These are phyloP conservation scores for Brachyrhaphis roseni DNA, from an alignment of 2,797 vertebrate species.

Conservation along the genomic window DNA sequence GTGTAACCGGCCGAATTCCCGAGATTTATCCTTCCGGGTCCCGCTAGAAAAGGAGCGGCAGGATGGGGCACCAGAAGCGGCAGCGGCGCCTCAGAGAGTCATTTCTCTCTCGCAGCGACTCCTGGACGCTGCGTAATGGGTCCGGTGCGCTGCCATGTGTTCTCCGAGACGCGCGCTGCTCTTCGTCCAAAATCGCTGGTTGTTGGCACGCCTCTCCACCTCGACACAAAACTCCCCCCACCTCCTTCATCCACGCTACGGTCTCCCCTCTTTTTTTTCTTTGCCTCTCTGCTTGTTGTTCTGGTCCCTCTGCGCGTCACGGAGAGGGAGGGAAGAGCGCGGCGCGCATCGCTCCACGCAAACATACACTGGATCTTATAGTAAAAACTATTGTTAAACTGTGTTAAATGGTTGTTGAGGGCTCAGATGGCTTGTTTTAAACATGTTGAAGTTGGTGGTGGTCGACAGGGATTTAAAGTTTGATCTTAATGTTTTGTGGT, in stretches of 20 bases:
- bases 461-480: too few relatives aligned
- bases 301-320: constrained; percentile 58
- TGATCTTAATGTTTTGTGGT: too few relatives aligned
- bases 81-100: constrained; percentile 40
- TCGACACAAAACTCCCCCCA: constrained; percentile 34
- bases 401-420: neutral
- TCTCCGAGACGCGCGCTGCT: constrained; percentile 48
- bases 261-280: constrained; percentile 31
- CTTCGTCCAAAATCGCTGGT: constrained; percentile 59
- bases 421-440: neutral
- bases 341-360: constrained; percentile 53
- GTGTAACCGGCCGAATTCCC: constrained; percentile 30
- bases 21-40: constrained; percentile 32
- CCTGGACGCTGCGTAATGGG: constrained; percentile 67
- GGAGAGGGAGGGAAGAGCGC: constrained; percentile 61
- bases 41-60: constrained; percentile 25
- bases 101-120: constrained; percentile 47
- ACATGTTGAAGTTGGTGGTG: neutral
- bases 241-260: constrained; percentile 36
- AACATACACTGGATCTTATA: neutral
- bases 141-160: constrained; percentile 67
- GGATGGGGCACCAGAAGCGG: constrained; percentile 11
- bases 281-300: constrained; percentile 39
- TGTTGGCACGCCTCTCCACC: constrained; percentile 65
- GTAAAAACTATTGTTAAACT: neutral